Base-by-base conservation (phyloP, 2,113 vertebrate species). In the Mola mola region DNA sequence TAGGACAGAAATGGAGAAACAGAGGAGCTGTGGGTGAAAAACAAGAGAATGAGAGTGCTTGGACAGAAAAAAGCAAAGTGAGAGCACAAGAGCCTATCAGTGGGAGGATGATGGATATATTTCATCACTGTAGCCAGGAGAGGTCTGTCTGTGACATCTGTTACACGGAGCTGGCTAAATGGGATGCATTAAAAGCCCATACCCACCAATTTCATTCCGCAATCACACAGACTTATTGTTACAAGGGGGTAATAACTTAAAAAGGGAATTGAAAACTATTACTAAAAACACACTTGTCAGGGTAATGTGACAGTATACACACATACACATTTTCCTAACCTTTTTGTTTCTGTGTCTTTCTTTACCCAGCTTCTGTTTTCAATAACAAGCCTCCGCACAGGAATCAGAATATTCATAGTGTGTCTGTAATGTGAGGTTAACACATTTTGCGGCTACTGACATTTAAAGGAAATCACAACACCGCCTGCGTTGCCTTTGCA, bases 381-480 rank as follows among this genome's bases (percentile, higher is more conserved):
- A 90, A 86, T 90, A 86, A 87, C 87, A 65, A 75, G 75, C 88
- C 89, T 77, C 65, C 72, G 72, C 60, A 52, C 34, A 75, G 31
- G 56, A 75, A 83, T 81, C 81, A 60, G 70, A 84, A 83, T 86
- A 84, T 86, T 86, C 75, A 79, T 78, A 83, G 79, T 77, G 68
- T 75, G 76, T 72, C 69, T 71, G 71, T 87, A 86, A 88, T 80
- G 81, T 77, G 72, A 69, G 88, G 86, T 88, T 87, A 90, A 88
- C 86, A 86, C 79, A 88, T 87, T 81, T 75, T 21, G 69, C 41
- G 4, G 72, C 75, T 52, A 56, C 64, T 94, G 93, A 95, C 93
- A 92, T 94, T 94, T 94, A 95, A 93, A 84, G 71, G 79, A 76
- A 95, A 95, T 95, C 92, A 94, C 94, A 92, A 90, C 76, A 82